phyloP scores from a whole-genome alignment of 1,140 invertebrate genomes.

The Megalopta genalis region DNA sequence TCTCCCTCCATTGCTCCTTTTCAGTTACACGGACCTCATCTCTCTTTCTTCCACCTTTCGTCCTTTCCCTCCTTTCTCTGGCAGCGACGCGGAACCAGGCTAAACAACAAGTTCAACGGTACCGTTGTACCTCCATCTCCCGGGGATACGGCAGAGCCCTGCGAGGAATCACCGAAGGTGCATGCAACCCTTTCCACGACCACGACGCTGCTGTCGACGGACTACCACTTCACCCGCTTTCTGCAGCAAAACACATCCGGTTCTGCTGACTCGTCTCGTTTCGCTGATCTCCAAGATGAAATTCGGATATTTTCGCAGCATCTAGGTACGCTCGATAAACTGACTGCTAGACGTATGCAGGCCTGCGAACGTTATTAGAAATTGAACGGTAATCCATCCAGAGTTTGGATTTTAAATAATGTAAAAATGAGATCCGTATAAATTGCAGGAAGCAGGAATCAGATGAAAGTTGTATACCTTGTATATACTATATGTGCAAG shows the following conservation, averaged over 20 bases:
- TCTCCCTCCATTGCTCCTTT: constrained; percentile 15
- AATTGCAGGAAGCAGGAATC: too few relatives aligned
- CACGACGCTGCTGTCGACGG: constrained; percentile 14
- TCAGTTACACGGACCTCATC: constrained; percentile 11
- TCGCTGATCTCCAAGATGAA: not conserved
- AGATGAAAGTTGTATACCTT: too few relatives aligned
- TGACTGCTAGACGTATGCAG: too few relatives aligned
- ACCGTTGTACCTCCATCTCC: constrained; percentile 58
- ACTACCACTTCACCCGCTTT: constrained; percentile 45
- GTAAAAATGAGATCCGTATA: too few relatives aligned
- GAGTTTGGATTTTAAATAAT: too few relatives aligned
- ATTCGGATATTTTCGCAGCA: too few relatives aligned
- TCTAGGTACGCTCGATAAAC: too few relatives aligned
- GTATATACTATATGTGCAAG: too few relatives aligned
- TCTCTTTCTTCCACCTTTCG: constrained; percentile 7
- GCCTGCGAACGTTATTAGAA: too few relatives aligned
- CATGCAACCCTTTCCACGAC: constrained; percentile 50
- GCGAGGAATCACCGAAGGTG: constrained; percentile 57
- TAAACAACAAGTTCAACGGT: constrained; percentile 69
- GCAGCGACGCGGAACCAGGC: constrained; percentile 61
- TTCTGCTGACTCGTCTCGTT: not conserved
- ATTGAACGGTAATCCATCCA: too few relatives aligned
- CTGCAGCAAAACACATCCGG: not conserved
- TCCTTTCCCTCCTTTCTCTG: constrained; percentile 27
- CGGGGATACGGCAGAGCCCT: constrained; percentile 46